A percentile compares a stretch with the other conserved stretches of the same genome.
These are phyloP conservation scores for Leptosomus discolor DNA, from an alignment of 2,113 vertebrate genomes.

Conservation along the genomic window DNA sequence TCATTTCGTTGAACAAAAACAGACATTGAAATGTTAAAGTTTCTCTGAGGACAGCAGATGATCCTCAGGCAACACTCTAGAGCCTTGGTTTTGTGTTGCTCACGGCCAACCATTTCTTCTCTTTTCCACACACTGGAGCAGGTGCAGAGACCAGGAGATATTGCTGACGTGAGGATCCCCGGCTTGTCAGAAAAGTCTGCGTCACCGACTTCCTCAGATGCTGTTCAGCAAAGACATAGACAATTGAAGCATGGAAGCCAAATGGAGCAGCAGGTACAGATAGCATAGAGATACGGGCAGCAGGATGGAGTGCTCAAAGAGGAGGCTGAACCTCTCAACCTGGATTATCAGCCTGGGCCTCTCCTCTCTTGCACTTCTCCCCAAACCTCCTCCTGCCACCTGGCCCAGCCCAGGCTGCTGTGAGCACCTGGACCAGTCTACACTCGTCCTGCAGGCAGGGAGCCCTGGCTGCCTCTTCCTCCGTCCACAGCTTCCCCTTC, in stretches of 20 bases:
- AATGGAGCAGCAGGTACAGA: background rate
- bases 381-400: background rate
- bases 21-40: background rate
- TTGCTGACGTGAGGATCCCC: background rate
- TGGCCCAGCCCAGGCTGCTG: background rate
- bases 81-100: background rate
- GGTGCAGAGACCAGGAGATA: background rate
- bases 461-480: background rate
- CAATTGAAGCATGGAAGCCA: background rate
- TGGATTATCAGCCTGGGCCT: background rate
- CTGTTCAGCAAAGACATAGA: background rate
- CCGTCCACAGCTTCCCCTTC: background rate
- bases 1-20: background rate
- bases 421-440: background rate
- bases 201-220: background rate
- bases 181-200: background rate
- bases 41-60: background rate
- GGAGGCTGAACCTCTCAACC: background rate
- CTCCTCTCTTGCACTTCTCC: background rate
- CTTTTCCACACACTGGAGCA: background rate
- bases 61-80: background rate
- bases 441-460: no score
- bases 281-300: background rate
- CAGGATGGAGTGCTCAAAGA: background rate
- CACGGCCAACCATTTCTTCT: background rate